A percentile compares a stretch with the other conserved stretches of the same genome.
These are phyloP conservation scores for Brachyopa scutellaris DNA, from an alignment of 2,888 invertebrate genomes.

Conservation along the genomic window DNA sequence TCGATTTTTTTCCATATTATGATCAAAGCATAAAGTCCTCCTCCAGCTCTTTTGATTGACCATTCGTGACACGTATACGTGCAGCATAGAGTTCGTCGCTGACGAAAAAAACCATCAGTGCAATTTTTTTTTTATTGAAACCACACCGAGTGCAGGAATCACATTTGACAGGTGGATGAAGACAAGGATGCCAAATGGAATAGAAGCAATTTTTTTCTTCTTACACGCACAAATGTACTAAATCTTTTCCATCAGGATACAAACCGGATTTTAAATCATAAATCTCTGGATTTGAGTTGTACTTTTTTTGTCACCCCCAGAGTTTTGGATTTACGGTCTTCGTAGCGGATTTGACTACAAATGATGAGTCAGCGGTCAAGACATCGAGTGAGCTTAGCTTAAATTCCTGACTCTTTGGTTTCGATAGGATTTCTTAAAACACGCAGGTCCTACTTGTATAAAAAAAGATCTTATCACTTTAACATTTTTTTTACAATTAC, in stretches of 20 bases:
- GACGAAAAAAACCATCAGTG: constrained; percentile 28
- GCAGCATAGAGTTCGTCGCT: background rate
- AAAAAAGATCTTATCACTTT: too few relatives aligned
- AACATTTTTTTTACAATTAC: too few relatives aligned
- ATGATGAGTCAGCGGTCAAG: too few relatives aligned
- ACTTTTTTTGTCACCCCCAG: too few relatives aligned
- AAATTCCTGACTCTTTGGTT: too few relatives aligned
- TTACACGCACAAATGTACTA: constrained; percentile 20
- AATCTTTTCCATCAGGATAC: constrained; percentile 32
- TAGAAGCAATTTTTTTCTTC: background rate
- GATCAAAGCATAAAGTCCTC: too few relatives aligned
- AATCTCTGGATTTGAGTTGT: background rate
- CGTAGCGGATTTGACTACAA: too few relatives aligned
- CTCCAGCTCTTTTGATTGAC: too few relatives aligned
- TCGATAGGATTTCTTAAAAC: too few relatives aligned
- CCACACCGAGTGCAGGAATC: constrained; percentile 13
- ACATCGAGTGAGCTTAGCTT: too few relatives aligned
- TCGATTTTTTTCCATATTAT: too few relatives aligned
- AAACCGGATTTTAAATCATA: constrained; percentile 12
- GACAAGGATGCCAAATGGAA: constrained; percentile 19
- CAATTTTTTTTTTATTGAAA: constrained; percentile 50
- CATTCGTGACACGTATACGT: constrained; percentile 22
- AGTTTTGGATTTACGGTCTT: background rate
- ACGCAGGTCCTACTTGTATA: too few relatives aligned
- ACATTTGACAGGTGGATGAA: constrained; percentile 44